phyloP scores from a whole-genome alignment of 2,797 vertebrate species.

The Chelon labrosus region DNA sequence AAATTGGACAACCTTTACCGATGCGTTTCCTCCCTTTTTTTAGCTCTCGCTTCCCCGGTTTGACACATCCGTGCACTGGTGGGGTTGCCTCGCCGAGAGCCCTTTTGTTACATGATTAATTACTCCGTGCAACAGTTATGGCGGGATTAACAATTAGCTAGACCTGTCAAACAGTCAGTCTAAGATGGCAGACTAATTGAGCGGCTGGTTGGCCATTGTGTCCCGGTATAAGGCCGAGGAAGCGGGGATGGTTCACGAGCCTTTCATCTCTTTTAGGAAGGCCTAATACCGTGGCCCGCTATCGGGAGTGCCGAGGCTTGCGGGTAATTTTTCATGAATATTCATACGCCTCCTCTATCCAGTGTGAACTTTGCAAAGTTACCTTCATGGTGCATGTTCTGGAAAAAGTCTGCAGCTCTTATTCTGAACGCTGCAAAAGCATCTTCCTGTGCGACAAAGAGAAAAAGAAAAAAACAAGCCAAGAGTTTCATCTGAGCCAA shows the following conservation, averaged over 20 bases:
- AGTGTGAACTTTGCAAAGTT: slow-evolving; percentile 83
- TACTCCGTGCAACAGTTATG: slow-evolving; percentile 94
- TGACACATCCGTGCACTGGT: slow-evolving; percentile 84
- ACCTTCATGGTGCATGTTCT: slow-evolving; percentile 81
- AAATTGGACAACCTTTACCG: slow-evolving; percentile 74
- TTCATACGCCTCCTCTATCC: slow-evolving; percentile 75
- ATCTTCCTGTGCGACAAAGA: slow-evolving; percentile 21
- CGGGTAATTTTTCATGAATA: slow-evolving; percentile 84
- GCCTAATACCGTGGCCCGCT: slow-evolving; percentile 73
- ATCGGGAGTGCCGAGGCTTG: slow-evolving; percentile 62
- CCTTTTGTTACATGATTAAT: slow-evolving; percentile 97
- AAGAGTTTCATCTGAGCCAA: slow-evolving; percentile 52
- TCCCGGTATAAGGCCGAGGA: slow-evolving; percentile 83
- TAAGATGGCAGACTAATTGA: slow-evolving; percentile 96
- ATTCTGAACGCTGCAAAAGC: slow-evolving; percentile 15
- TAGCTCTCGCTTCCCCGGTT: slow-evolving; percentile 32
- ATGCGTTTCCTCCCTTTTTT: slow-evolving; percentile 18
- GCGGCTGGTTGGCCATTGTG: slow-evolving; percentile 92
- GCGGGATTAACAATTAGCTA: slow-evolving; percentile 95
- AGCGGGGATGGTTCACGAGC: slow-evolving; percentile 73
- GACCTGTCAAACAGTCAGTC: slow-evolving; percentile 94
- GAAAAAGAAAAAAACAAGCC: not conserved
- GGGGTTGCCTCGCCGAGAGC: slow-evolving; percentile 85
- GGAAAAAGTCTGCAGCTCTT: slow-evolving; percentile 35
- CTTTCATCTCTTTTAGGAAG: slow-evolving; percentile 84